Base-by-base conservation (phyloP, 2,888 invertebrate species). In the Nomada ferruginata region DNA sequence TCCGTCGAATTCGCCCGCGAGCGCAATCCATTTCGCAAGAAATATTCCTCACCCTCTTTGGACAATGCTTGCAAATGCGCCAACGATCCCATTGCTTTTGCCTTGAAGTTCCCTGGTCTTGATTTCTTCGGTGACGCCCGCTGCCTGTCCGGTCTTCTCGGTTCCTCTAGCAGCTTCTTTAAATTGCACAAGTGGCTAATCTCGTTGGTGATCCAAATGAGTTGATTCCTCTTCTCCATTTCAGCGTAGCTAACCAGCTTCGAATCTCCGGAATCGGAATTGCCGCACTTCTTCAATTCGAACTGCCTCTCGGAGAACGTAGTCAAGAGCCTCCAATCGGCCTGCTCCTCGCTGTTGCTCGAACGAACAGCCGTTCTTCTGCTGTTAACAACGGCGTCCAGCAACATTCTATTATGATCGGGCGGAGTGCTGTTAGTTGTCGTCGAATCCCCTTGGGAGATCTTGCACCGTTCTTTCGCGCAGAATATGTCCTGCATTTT, bases 171-270 rank as follows among this genome's bases (percentile, higher is more conserved):
- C 20, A 94, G 85, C 85, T 92, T 91, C 90, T 95, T 95, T 20
- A 95, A 90, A 87, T 95, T 95, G 36, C 93, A 94, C 36, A 96
- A 91, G 89, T 95, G 95, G 57, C 94, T 93, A 20, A 95, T 95
- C 90, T 95, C 95, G 83, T 94, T 95, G 59, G 94, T 94, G 53
- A 95, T 95, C 95, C 95, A 95, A 29, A 94, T 92, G 20, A 95
- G 88, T 85, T 95, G 95, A 87, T 95, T 94, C 81, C 94, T 93
- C 74, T 94, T 94, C 88, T 95, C 95, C 90, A 94, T 94, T 85
- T 94, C 94, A 0, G 94, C 94, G 84, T 94, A 94, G 80, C 91
- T 91, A 5, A 94, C 91, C n/a, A 93, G 80, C 59, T 92, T 93
- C 1, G 89, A 84, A 69, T 92, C 92, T 2, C 89, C 91, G 0